These are phyloP conservation scores for Napeogenes inachia DNA, from an alignment of 2,888 invertebrate genomes.

Conservation along the genomic window DNA sequence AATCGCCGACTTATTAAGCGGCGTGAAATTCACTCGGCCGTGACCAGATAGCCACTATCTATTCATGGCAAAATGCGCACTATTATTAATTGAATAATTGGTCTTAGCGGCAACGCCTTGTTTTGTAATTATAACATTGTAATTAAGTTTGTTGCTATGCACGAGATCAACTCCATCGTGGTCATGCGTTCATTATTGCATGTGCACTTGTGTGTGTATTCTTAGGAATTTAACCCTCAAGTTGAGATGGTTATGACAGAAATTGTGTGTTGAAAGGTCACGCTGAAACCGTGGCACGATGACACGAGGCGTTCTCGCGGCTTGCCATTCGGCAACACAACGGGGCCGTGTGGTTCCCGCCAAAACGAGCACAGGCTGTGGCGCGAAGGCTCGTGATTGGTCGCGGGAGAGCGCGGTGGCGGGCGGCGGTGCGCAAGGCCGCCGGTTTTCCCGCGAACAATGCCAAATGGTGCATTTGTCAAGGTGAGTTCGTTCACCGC, in stretches of 20 bases:
- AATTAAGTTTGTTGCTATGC: conserved; percentile 32
- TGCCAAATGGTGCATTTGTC: conserved; percentile 79
- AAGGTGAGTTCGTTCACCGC: conserved; percentile 78
- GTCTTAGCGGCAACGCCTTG: conserved; percentile 39
- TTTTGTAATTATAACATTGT: conserved; percentile 31
- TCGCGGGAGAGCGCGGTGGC: conserved; percentile 56
- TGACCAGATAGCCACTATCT: conserved; percentile 47
- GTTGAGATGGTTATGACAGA: conserved; percentile 22
- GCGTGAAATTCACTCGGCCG: conserved; percentile 41
- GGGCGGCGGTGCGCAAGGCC: conserved; percentile 72
- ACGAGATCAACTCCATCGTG: conserved; percentile 6
- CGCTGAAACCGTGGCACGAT: conserved; percentile 42
- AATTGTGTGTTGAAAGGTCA: conserved; percentile 37
- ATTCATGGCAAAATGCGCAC: conserved; percentile 39
- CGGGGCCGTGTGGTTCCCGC: conserved; percentile 55
- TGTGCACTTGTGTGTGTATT: not conserved
- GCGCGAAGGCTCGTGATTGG: conserved; percentile 73
- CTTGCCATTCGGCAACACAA: conserved; percentile 45
- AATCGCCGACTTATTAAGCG: conserved; percentile 17
- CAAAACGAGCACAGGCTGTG: conserved; percentile 73
- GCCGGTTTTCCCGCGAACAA: conserved; percentile 78
- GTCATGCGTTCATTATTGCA: not conserved
- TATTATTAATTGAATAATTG: conserved; percentile 35
- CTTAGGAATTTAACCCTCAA: conserved; percentile 22
- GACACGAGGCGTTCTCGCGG: conserved; percentile 37